A percentile compares a stretch with the other conserved stretches of the same genome.
These are phyloP conservation scores for Rhynchophorus ferrugineus DNA, from an alignment of 1,140 invertebrate species.

Conservation along the genomic window DNA sequence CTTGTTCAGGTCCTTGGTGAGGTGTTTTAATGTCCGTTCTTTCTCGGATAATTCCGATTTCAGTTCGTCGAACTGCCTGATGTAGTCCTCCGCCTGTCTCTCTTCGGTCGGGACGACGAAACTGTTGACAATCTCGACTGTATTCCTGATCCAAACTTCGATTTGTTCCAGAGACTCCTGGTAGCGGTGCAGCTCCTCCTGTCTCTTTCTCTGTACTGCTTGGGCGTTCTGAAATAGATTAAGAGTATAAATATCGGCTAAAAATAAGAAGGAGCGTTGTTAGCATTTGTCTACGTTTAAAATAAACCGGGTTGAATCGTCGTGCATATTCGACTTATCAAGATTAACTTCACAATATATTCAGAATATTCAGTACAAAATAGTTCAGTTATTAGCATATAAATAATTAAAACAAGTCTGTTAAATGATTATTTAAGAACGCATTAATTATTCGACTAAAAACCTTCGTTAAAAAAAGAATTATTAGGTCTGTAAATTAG, in stretches of 20 bases:
- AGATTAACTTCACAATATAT: no score
- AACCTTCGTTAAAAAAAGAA: no score
- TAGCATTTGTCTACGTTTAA: background rate
- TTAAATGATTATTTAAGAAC: no score
- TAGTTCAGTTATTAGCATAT: no score
- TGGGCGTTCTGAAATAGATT: conserved; percentile 43
- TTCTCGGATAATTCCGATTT: conserved; percentile 50
- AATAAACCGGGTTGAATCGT: no score
- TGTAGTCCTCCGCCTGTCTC: conserved; percentile 43
- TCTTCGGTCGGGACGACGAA: conserved; percentile 32
- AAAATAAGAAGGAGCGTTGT: background rate
- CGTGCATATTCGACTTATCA: no score
- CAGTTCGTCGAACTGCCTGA: conserved; percentile 44
- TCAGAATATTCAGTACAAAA: no score
- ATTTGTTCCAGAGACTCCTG: conserved; percentile 54
- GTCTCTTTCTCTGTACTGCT: conserved; percentile 46
- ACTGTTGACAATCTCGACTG: conserved; percentile 30
- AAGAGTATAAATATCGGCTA: conserved; percentile 5
- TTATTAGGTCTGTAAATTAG: no score
- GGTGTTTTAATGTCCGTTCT: conserved; percentile 50
- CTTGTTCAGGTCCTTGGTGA: conserved; percentile 47
- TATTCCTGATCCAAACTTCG: conserved; percentile 51
- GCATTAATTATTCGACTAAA: no score
- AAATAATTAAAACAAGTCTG: no score
- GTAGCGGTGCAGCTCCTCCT: conserved; percentile 51